Evolutionary conservation across 2,113 vertebrate species (phyloP).

Genomic region (Xerus inauris): DNA sequence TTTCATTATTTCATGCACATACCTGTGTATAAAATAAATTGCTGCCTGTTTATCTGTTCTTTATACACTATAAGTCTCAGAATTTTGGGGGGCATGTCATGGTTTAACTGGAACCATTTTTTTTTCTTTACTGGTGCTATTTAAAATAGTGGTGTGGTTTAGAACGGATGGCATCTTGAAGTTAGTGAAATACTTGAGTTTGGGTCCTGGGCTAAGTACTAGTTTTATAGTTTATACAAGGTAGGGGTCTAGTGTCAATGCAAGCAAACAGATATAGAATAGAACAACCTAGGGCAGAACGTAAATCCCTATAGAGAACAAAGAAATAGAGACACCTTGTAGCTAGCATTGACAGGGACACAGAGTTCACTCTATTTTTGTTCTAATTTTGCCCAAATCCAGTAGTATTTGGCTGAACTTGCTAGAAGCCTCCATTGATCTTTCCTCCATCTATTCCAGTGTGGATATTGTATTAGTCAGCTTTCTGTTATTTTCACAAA

Average conservation of each 20-base stretch:
- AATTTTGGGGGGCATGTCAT: background rate
- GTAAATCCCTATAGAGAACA: background rate
- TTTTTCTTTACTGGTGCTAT: background rate
- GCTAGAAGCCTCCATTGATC: background rate
- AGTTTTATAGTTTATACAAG: slow-evolving; percentile 19
- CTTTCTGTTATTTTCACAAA: background rate
- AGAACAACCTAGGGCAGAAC: background rate
- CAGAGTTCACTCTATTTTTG: background rate
- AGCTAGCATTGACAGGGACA: background rate
- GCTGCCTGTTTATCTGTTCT: background rate
- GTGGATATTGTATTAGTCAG: background rate
- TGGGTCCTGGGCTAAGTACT: background rate
- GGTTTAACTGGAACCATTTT: background rate
- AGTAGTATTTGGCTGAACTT: background rate
- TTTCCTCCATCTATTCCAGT: background rate
- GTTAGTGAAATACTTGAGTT: background rate
- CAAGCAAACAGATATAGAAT: background rate
- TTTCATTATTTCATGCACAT: background rate
- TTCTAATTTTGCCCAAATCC: background rate
- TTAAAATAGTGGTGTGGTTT: background rate
- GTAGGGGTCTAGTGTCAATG: background rate
- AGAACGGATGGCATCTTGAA: background rate
- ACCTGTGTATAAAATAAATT: background rate
- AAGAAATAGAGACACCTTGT: background rate
- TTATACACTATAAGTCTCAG: background rate